These are phyloP conservation scores for Misgurnus mizolepis DNA, from an alignment of 2,113 vertebrate genomes.

Conservation along the genomic window DNA sequence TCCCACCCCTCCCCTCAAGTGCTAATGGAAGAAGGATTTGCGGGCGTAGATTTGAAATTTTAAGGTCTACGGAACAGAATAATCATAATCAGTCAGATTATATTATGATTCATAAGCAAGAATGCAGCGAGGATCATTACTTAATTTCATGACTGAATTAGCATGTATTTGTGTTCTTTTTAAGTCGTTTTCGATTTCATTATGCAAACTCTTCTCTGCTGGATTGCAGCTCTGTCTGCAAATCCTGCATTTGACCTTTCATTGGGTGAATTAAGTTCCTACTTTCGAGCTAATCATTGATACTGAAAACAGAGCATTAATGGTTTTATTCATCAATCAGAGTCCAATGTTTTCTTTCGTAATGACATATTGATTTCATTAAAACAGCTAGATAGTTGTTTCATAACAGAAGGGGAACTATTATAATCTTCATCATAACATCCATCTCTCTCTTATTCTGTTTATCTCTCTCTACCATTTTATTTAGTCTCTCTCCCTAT, in stretches of 20 bases:
- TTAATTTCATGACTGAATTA: constrained; percentile 69
- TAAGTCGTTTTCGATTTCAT: constrained; percentile 55
- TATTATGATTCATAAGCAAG: constrained; percentile 68
- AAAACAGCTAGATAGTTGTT: constrained; percentile 9
- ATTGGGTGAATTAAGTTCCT: constrained; percentile 49
- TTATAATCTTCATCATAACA: neutral
- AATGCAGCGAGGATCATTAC: constrained; percentile 63
- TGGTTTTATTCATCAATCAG: constrained; percentile 1
- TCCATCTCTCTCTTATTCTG: neutral
- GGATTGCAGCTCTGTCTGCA: constrained; percentile 36
- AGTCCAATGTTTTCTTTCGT: constrained; percentile 3
- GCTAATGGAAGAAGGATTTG: constrained; percentile 65
- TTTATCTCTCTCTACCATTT: neutral
- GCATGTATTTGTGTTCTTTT: constrained; percentile 63
- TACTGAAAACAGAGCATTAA: constrained; percentile 33
- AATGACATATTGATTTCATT: constrained; percentile 22
- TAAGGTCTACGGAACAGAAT: constrained; percentile 69
- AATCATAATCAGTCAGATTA: constrained; percentile 67
- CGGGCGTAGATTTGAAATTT: constrained; percentile 63
- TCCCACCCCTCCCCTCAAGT: constrained; percentile 45
- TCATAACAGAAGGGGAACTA: neutral
- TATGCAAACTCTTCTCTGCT: constrained; percentile 47
- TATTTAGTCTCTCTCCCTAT: neutral
- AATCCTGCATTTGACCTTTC: constrained; percentile 45
- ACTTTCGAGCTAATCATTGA: constrained; percentile 37